A percentile compares a stretch with the other conserved stretches of the same genome.
Evolutionary conservation across 2,888 invertebrate genomes (phyloP).

Genomic region (Scrobipalpa atriplicella): DNA sequence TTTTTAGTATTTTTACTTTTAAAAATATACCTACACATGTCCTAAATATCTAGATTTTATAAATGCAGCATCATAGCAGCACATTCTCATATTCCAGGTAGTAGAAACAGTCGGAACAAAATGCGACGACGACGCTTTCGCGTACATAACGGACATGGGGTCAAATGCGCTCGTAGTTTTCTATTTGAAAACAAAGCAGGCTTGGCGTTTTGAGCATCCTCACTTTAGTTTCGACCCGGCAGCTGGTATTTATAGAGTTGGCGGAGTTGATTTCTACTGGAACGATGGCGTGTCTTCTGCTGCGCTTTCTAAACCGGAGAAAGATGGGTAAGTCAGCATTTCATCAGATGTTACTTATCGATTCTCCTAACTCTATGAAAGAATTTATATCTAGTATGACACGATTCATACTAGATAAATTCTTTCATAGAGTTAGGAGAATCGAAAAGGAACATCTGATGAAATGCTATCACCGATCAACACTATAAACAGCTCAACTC

Average conservation of each 20-base stretch:
- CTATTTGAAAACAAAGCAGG: conserved; percentile 84
- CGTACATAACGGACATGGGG: conserved; percentile 89
- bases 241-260: conserved; percentile 86
- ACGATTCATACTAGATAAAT: too few species aligned
- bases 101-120: conserved; percentile 84
- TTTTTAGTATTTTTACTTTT: too few species aligned
- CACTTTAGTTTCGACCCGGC: conserved; percentile 91
- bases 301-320: conserved; percentile 80
- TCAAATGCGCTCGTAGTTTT: conserved; percentile 89
- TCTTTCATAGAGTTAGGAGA: background rate
- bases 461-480: too few species aligned
- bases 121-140: conserved; percentile 85
- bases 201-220: conserved; percentile 89
- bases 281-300: conserved; percentile 90
- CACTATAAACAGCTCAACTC: too few species aligned
- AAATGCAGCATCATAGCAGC: background rate
- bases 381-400: too few species aligned
- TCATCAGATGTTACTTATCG: background rate
- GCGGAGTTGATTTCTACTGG: conserved; percentile 91
- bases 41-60: too few species aligned
- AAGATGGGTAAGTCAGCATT: conserved; percentile 75
- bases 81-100: conserved; percentile 62
- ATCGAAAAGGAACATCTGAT: background rate
- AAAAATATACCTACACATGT: too few species aligned
- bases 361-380: background rate